Evolutionary conservation across 2,797 vertebrate species (phyloP), one percentile per base, ranked within the genome.

Genomic region (Syngnathus rostellatus): DNA sequence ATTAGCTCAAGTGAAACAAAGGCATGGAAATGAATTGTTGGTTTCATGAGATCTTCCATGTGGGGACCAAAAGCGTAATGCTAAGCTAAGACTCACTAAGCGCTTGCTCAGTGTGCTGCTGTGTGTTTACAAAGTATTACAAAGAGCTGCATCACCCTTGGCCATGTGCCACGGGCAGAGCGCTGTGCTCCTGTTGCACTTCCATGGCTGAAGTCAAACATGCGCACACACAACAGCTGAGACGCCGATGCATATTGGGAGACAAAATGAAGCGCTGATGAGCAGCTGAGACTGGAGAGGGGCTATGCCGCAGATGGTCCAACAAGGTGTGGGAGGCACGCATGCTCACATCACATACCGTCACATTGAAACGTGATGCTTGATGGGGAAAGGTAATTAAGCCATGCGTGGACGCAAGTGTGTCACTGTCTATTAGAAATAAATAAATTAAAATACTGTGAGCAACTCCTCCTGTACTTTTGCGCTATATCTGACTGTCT

Each of bases 141-240:
- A 54, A 55, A 55, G 31, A 21, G 54, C 73, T 78, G 84, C 74
- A 75, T 85, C 81, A 79, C 68, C n/a, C 72, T 31, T 86, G 84
- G 81, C 84, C 77, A 77, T 1, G 68, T 68, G 81, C 81, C 84
- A 82, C 73, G 83, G 82, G 84, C 84, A 86, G 85, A 86, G 85
- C 6, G 25, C 31, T 57, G 55, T 8, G 31, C 37, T 14, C 25
- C 54, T 31, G 54, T 57, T 57, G 54, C 25, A 14, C 54, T 8
- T 57, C 37, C 54, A 57, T 25, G 12, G 54, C 0, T 31, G 54
- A 57, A 37, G 14, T 37, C 25, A 57, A 16, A 37, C 25, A 37
- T 14, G 10, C 75, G 70, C 75, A 59, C 68, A 14, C 70, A 76
- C 73, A 77, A 78, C 80, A 71, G 80, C 72, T 74, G 81, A 85